Conservation (phyloP, 2,888 invertebrate species). For the Clitarchus hookeri region DNA sequence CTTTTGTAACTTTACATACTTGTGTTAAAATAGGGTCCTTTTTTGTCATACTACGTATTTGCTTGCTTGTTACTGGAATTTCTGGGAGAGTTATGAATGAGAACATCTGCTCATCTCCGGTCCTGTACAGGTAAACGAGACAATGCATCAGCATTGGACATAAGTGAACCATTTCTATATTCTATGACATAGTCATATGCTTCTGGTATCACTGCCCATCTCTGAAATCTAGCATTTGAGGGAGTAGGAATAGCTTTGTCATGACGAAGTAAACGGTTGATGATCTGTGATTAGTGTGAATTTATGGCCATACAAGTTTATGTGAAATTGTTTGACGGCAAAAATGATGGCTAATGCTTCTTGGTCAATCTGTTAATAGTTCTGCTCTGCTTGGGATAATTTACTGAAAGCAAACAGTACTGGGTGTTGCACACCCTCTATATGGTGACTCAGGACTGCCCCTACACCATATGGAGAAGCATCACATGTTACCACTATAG, state of each 20-base stretch:
- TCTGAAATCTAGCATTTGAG: conserved; percentile 22
- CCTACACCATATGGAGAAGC: too few species aligned
- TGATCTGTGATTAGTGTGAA: too few species aligned
- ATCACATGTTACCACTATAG: conserved; percentile 15
- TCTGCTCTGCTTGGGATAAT: not conserved
- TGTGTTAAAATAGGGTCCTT: too few species aligned
- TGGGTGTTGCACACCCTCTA: conserved; percentile 22
- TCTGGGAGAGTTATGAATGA: too few species aligned
- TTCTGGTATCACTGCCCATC: conserved; percentile 26
- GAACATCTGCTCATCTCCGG: too few species aligned
- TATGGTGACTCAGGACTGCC: not conserved
- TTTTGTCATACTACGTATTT: too few species aligned
- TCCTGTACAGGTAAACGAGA: conserved; percentile 19
- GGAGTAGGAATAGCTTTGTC: conserved; percentile 29
- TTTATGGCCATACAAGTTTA: too few species aligned
- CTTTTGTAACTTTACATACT: not conserved
- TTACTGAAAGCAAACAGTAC: conserved; percentile 25
- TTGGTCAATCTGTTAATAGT: not conserved
- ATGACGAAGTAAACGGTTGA: conserved; percentile 15
- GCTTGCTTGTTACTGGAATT: too few species aligned
- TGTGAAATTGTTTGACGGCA: too few species aligned
- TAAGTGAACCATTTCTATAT: conserved; percentile 20
- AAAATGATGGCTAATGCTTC: too few species aligned
- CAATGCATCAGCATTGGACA: conserved; percentile 28
- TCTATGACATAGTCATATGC: conserved; percentile 23